Conservation (phyloP, 2,888 invertebrate genomes). For the Protophormia terraenovae region DNA sequence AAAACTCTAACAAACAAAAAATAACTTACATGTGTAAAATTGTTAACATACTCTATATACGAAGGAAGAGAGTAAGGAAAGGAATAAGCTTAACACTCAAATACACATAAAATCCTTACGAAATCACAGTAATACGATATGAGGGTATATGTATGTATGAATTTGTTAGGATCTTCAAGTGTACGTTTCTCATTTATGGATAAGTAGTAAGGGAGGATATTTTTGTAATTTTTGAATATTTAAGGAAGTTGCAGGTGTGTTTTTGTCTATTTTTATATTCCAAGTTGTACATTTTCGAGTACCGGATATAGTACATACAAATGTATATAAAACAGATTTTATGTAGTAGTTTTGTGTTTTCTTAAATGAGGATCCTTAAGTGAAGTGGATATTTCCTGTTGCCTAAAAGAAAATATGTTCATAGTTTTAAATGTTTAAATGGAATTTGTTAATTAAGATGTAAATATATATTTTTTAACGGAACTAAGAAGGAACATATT, state of each 20-base stretch:
- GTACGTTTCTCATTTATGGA: not conserved
- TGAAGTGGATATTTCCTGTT: conserved; percentile 27
- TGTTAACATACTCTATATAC: not conserved
- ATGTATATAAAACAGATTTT: too few relatives aligned
- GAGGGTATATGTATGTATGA: not conserved
- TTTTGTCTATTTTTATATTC: conserved; percentile 39
- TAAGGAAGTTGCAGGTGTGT: conserved; percentile 54
- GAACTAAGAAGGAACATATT: too few relatives aligned
- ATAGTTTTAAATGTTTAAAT: not conserved
- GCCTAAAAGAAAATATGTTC: not conserved
- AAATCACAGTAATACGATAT: conserved; percentile 52
- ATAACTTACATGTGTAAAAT: conserved; percentile 39
- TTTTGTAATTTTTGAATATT: conserved; percentile 9
- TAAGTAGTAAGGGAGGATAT: not conserved
- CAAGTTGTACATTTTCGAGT: conserved; percentile 22
- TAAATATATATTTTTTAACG: not conserved
- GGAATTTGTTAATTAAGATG: not conserved
- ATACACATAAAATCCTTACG: not conserved
- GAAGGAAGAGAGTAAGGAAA: not conserved
- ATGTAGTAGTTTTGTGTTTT: not conserved
- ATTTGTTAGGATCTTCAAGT: not conserved
- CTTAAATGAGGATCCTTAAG: not conserved
- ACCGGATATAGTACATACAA: conserved; percentile 41
- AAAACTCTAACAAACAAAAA: not conserved
- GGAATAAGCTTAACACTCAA: not conserved